Evolutionary conservation across 2,113 vertebrate species (phyloP), one percentile per base, ranked within the genome.

Genomic region (Mormyrus iriodes): DNA sequence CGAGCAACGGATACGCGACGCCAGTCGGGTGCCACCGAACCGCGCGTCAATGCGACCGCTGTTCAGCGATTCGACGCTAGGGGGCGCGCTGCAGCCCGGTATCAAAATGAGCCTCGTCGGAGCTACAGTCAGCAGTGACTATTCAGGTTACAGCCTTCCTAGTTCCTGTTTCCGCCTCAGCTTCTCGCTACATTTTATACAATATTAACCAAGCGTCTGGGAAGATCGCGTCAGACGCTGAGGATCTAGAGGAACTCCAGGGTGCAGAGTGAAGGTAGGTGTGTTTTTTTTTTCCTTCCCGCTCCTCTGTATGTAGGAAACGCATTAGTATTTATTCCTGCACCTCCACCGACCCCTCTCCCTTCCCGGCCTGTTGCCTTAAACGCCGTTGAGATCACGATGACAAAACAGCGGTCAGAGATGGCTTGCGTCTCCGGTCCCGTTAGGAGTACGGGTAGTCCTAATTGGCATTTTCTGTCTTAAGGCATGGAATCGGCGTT

Each of bases 291-390:
- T 90, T 46, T 27, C 31, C 17, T 8, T 58, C 79, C 2, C 13
- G 3, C 44, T 39, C 4, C 27, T 46, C 44, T 79, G 91, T 88
- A 82, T 89, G 86, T 82, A 92, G 92, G 85, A 91, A 91, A 91
- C 24, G 88, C 89, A 48, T 24, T 61, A 17, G 51, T 89, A 55
- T 27, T 24, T 52, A 86, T 53, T 5, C 79, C 53, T 83, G 52
- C 88, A 89, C 52, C 88, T 82, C 65, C 76, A 89, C 85, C 55
- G 83, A 85, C 85, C 82, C 4, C 44, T 39, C 89, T 61, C 46
- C 52, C 49, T 82, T 39, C 89, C 94, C 93, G 95, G 94, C 95
- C 95, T 95, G 95, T 95, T 94, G 95, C 93, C 93, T 94, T 92
- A 92, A 93, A 93, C 93, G 91, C 92, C 90, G 93, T 91, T 88